These are phyloP conservation scores for Martes martes DNA, from an alignment of 2,113 vertebrate species.

Conservation along the genomic window DNA sequence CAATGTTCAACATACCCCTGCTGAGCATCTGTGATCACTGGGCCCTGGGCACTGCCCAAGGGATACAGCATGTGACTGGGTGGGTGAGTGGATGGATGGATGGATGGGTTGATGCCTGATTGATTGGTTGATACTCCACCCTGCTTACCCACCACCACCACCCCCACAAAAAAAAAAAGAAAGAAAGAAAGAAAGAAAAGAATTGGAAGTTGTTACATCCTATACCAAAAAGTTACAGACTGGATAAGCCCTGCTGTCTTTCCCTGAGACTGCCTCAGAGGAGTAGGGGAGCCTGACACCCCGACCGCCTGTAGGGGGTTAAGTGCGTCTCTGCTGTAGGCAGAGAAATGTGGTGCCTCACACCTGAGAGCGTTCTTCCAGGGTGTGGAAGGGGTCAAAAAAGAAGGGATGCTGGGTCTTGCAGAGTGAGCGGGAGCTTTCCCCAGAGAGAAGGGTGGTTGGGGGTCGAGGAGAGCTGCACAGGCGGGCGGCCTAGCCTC, in stretches of 20 bases:
- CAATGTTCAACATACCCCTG: neutral
- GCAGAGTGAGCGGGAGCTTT: neutral
- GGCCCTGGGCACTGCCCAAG: neutral
- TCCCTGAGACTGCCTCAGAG: neutral
- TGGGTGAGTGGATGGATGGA: neutral
- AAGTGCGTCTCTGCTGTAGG: neutral
- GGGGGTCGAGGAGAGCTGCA: rapidly evolving
- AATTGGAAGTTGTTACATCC: neutral
- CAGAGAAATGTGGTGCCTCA: neutral
- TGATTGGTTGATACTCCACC: neutral
- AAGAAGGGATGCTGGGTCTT: neutral
- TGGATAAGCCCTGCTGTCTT: neutral
- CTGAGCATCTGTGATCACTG: neutral
- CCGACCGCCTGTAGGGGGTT: neutral
- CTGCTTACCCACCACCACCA: neutral
- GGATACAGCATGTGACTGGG: no score
- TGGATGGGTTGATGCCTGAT: neutral
- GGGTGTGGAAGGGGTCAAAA: neutral
- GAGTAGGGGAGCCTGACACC: neutral
- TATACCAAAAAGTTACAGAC: neutral
- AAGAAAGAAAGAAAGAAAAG: neutral
- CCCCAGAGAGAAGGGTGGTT: rapidly evolving
- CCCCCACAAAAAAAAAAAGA: no score
- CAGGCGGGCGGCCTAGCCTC: neutral
- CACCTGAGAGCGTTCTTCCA: neutral